phyloP scores from a whole-genome alignment of 2,797 vertebrate genomes.

The Yasuhikotakia modesta region DNA sequence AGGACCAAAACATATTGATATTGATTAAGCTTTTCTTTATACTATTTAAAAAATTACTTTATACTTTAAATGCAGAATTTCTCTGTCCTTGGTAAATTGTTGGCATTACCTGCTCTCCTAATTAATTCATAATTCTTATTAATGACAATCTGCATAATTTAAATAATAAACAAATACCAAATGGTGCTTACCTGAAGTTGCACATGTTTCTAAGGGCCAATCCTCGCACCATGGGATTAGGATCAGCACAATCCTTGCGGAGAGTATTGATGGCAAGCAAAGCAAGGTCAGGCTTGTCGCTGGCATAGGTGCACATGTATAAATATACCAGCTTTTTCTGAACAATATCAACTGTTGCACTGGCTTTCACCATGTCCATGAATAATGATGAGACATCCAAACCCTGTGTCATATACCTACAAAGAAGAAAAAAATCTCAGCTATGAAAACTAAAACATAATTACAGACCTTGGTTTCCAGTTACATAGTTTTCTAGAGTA shows the following conservation, averaged over 20 bases:
- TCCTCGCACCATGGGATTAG: constrained; percentile 92
- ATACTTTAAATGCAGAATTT: too few species aligned
- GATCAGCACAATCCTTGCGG: constrained; percentile 91
- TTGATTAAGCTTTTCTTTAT: too few species aligned
- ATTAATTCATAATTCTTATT: too few species aligned
- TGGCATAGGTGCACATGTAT: constrained; percentile 90
- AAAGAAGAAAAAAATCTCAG: not conserved
- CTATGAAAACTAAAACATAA: too few species aligned
- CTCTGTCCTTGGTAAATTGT: too few species aligned
- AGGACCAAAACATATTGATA: too few species aligned
- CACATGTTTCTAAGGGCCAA: constrained; percentile 93
- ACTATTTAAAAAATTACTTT: too few species aligned
- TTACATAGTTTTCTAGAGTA: too few species aligned
- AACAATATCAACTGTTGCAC: constrained; percentile 88
- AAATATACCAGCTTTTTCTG: constrained; percentile 95
- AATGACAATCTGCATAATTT: not conserved
- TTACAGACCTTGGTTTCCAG: too few species aligned
- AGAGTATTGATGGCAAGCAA: constrained; percentile 92
- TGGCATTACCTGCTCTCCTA: too few species aligned
- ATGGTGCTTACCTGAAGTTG: constrained; percentile 80
- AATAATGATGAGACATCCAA: constrained; percentile 88
- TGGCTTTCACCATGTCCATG: constrained; percentile 95
- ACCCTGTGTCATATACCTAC: constrained; percentile 91
- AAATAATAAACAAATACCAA: not conserved
- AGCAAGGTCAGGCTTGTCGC: constrained; percentile 88